Percentiles rank a stretch among this genome's conserved stretches.
These are phyloP conservation scores for Mimachlamys varia DNA, from an alignment of 2,888 invertebrate genomes.

Conservation along the genomic window DNA sequence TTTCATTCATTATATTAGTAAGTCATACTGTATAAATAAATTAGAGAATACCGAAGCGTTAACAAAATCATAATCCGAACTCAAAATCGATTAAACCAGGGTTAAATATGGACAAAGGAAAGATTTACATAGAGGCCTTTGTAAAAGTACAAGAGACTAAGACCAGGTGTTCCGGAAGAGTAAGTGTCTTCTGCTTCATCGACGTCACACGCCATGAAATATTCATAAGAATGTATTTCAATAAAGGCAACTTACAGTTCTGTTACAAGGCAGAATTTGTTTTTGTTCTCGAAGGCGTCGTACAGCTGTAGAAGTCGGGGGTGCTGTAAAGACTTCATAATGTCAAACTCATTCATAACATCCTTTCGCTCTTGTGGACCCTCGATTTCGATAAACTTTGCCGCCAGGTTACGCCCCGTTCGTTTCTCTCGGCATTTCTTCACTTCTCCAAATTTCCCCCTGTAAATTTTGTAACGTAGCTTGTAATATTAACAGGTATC, in stretches of 20 bases:
- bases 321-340: conserved; percentile 97
- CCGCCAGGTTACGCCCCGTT: conserved; percentile 92
- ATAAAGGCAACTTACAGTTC: conserved; percentile 93
- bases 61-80: too few relatives aligned
- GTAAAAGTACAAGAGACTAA: too few relatives aligned
- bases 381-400: conserved; percentile 94
- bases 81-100: too few relatives aligned
- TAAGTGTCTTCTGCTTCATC: too few relatives aligned
- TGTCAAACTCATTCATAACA: conserved; percentile 97
- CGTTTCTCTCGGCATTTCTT: conserved; percentile 94
- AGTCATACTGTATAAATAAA: too few relatives aligned
- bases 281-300: conserved; percentile 93
- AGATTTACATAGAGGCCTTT: too few relatives aligned
- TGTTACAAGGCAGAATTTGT: conserved; percentile 96
- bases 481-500: neutral
- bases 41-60: too few relatives aligned
- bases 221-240: neutral
- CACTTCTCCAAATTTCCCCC: conserved; percentile 98
- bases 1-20: too few relatives aligned
- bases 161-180: too few relatives aligned
- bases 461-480: conserved; percentile 80
- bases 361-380: conserved; percentile 92
- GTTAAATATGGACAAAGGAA: too few relatives aligned
- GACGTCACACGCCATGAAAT: too few relatives aligned
- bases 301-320: conserved; percentile 97